Conservation (phyloP, 1,140 invertebrate species). For the Listronotus bonariensis region DNA sequence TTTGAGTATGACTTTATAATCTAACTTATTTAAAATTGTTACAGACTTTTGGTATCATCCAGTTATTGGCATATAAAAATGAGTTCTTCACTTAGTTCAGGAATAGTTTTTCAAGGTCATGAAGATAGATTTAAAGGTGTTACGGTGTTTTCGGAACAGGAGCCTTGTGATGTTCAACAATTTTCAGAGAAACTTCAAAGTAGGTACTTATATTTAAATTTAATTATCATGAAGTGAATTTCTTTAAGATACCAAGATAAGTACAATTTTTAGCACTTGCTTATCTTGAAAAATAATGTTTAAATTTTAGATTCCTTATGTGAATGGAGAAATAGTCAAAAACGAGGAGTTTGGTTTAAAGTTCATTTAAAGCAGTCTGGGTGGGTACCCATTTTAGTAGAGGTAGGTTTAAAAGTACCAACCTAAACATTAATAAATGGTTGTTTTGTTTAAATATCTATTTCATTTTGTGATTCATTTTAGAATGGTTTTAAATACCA, state of each 20-base stretch:
- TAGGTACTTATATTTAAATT: slow-evolving; percentile 48
- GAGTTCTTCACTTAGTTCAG: neutral
- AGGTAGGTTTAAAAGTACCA: slow-evolving; percentile 58
- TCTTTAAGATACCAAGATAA: neutral
- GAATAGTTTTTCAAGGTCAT: slow-evolving; percentile 60
- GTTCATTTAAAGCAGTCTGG: slow-evolving; percentile 69
- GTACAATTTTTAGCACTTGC: no score
- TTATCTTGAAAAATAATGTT: no score
- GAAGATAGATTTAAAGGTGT: slow-evolving; percentile 72
- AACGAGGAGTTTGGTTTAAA: slow-evolving; percentile 83
- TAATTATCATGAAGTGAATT: no score
- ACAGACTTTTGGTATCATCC: neutral
- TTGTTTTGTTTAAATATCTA: slow-evolving; percentile 19
- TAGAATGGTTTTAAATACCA: slow-evolving; percentile 85
- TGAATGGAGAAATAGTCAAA: slow-evolving; percentile 68
- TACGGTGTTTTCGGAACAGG: slow-evolving; percentile 65
- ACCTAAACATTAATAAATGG: neutral
- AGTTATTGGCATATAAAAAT: neutral
- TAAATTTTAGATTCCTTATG: slow-evolving; percentile 74
- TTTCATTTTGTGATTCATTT: no score
- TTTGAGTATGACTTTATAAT: no score
- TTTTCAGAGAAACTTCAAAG: slow-evolving; percentile 65
- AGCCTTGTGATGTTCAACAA: slow-evolving; percentile 59
- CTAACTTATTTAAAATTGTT: neutral
- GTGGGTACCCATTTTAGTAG: slow-evolving; percentile 77